Evolutionary conservation across 2,113 vertebrate species (phyloP), one percentile per base, ranked within the genome.

Genomic region (Clarias magur): DNA sequence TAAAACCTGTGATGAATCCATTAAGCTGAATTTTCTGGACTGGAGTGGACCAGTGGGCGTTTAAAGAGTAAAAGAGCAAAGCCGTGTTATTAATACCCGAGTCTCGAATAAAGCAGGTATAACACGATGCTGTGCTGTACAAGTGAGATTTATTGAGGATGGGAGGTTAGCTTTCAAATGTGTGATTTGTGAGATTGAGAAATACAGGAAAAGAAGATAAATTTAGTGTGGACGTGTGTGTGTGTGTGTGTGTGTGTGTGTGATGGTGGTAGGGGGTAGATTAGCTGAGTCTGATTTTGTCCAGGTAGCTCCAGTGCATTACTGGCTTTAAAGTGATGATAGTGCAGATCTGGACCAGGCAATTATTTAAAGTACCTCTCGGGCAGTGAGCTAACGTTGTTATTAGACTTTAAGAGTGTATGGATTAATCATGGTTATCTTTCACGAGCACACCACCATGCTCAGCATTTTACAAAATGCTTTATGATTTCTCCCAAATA

Each of bases 341-440:
- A 94, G 89, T 95, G 96, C 97, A 98, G 90, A 95, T 95, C 95
- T 91, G 92, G 93, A 94, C 95, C 94, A 97, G 93, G 94, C 96
- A 98, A 98, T 99, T 97, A 98, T 96, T 97, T 96, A 97, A 97
- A 98, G 97, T 95, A 96, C 95, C 92, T 94, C 53, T 91, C 92
- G 94, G 94, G 92, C 94, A 96, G 92, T 91, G 94, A 94, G 92
- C 95, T 96, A 96, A 96, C 95, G 93, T 94, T 93, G 92, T 96
- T 96, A 94, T 94, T 94, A 93, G 93, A 92, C 93, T 93, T 96
- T 95, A 96, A 94, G 94, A 93, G 93, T 90, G 85, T 91, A 82
- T 91, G 87, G 94, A 96, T 97, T 95, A 96, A 96, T 96, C 95
- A 96, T 92, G 94, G 91, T 85, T 90, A 88, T 93, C 94, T 90